A percentile compares a stretch with the other conserved stretches of the same genome.
phyloP scores from a whole-genome alignment of 2,797 vertebrate genomes.

The Eulemur rubriventer region DNA sequence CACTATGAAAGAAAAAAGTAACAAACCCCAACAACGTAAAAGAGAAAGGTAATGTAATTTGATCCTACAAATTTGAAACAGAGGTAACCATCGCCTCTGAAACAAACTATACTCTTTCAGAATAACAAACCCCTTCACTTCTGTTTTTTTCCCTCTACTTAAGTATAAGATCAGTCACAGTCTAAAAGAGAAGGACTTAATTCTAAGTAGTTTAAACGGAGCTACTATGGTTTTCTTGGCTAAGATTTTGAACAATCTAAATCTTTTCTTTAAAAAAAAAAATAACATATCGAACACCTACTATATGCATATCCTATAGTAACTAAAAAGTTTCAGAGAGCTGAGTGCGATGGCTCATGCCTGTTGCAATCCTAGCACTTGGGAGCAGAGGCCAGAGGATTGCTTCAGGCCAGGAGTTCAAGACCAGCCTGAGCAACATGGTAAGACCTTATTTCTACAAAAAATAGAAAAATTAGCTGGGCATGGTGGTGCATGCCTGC shows the following conservation, averaged over 20 bases:
- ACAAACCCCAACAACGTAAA: not conserved
- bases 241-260: slow-evolving; percentile 31
- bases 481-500: not conserved
- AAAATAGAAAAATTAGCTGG: not conserved
- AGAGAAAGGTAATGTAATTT: not conserved
- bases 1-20: not conserved
- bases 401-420: not conserved
- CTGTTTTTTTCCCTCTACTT: not conserved
- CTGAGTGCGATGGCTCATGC: not conserved
- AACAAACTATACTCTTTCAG: slow-evolving; percentile 35
- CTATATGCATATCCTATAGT: not conserved
- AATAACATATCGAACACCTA: not conserved
- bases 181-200: slow-evolving; percentile 39
- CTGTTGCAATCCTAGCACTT: not conserved
- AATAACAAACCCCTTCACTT: not conserved
- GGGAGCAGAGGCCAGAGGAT: not conserved
- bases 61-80: not conserved
- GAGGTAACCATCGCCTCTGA: not conserved
- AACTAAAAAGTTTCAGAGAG: slow-evolving; percentile 17
- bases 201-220: slow-evolving; percentile 17
- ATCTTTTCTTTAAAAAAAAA: not conserved
- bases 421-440: not conserved
- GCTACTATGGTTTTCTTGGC: not conserved
- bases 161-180: not conserved
- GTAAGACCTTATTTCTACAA: not conserved